A percentile compares a stretch with the other conserved stretches of the same genome.
These are phyloP conservation scores for Gerris lacustris DNA, from an alignment of 2,888 invertebrate genomes.

Conservation along the genomic window DNA sequence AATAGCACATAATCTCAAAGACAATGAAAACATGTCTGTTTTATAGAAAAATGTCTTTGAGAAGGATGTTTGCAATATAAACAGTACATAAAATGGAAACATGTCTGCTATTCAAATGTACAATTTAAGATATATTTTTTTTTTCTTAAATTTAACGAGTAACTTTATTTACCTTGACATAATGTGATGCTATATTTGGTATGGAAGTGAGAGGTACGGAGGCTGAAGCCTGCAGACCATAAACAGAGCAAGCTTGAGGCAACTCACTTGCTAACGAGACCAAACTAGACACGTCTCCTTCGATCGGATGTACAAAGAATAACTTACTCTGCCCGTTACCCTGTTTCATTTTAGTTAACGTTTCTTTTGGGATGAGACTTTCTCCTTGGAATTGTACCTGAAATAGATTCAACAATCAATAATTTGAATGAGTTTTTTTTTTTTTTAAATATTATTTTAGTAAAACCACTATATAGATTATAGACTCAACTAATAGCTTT, in stretches of 20 bases:
- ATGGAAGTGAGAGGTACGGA: conserved; percentile 62
- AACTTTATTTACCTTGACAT: conserved; percentile 46
- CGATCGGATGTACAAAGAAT: conserved; percentile 68
- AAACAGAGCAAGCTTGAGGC: conserved; percentile 51
- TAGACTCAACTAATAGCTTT: no score
- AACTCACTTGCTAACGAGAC: conserved; percentile 58
- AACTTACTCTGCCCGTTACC: conserved; percentile 32
- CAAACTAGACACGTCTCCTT: conserved; percentile 66
- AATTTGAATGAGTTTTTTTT: no score
- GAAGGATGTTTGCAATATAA: no score
- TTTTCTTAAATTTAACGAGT: no score
- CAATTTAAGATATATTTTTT: no score
- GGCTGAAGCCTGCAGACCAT: conserved; percentile 78
- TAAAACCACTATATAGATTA: no score
- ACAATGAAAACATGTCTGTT: no score
- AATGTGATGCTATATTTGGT: conserved; percentile 56
- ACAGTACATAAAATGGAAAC: no score
- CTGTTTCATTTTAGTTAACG: conserved; percentile 24
- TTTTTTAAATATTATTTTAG: no score
- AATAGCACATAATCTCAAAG: no score
- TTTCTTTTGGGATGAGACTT: conserved; percentile 23
- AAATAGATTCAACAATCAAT: background rate
- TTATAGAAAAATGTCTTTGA: no score
- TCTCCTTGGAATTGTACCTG: conserved; percentile 13
- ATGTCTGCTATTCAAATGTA: no score